phyloP scores from a whole-genome alignment of 2,113 vertebrate genomes.

The Tapirus terrestris region DNA sequence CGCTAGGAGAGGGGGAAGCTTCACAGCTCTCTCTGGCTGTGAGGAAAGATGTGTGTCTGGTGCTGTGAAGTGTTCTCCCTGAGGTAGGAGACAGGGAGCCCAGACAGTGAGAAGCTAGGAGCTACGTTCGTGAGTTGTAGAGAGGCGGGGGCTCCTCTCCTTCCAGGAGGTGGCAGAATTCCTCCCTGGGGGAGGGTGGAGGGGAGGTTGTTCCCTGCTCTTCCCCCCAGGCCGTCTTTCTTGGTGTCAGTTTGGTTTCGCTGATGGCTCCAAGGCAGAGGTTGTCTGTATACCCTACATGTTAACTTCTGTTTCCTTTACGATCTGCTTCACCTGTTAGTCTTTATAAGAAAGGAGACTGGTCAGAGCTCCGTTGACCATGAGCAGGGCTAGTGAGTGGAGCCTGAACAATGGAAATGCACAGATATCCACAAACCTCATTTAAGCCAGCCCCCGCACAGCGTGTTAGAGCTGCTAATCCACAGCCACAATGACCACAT shows the following conservation, averaged over 20 bases:
- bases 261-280: no score
- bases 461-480: background rate
- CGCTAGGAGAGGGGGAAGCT: background rate
- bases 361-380: background rate
- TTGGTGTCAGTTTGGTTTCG: background rate
- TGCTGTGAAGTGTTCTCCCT: slow-evolving; percentile 67
- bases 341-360: background rate
- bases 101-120: background rate
- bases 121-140: background rate
- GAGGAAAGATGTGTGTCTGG: slow-evolving; percentile 75
- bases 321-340: no score
- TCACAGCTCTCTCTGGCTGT: slow-evolving; percentile 69
- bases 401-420: no score
- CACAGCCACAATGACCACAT: rapidly evolving
- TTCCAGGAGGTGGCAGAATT: background rate
- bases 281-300: background rate
- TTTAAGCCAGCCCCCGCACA: background rate
- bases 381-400: background rate
- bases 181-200: no score
- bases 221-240: background rate
- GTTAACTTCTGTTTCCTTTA: background rate
- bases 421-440: no score
- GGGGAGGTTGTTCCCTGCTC: no score
- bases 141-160: background rate
- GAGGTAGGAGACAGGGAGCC: background rate